phyloP scores from a whole-genome alignment of 1,140 invertebrate species.

The Ladona fulva region DNA sequence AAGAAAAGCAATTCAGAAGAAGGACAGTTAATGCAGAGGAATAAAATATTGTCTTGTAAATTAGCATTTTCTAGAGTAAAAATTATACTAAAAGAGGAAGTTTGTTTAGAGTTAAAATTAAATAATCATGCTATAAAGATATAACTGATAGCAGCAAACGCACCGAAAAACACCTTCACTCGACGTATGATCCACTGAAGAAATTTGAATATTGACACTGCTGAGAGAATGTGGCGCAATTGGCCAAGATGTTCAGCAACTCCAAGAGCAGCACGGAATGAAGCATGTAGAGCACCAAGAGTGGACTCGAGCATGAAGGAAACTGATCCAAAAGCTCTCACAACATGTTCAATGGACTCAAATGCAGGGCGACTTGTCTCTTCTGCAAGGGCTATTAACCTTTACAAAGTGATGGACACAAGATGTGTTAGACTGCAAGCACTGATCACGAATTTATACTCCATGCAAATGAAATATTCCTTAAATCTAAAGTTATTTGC shows the following conservation, averaged over 20 bases:
- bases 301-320: constrained; percentile 96
- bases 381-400: constrained; percentile 78
- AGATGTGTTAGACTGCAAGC: background rate
- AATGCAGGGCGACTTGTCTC: constrained; percentile 86
- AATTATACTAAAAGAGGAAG: too few species aligned
- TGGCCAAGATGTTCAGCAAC: constrained; percentile 90
- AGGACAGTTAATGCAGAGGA: too few species aligned
- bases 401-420: constrained; percentile 31
- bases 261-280: constrained; percentile 87
- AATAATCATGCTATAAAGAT: too few species aligned
- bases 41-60: too few species aligned
- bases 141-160: too few species aligned
- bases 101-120: too few species aligned
- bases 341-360: constrained; percentile 86
- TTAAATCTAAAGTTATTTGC: too few species aligned
- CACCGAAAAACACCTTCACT: background rate
- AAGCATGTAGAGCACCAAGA: constrained; percentile 87
- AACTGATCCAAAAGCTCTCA: constrained; percentile 82
- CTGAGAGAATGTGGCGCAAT: constrained; percentile 70
- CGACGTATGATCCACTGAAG: constrained; percentile 56
- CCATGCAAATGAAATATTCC: too few species aligned
- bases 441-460: background rate
- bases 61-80: too few species aligned
- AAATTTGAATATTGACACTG: constrained; percentile 68
- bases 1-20: too few species aligned